Base-by-base conservation (phyloP, 2,797 vertebrate species). In the Stomatorhinus walkeri region DNA sequence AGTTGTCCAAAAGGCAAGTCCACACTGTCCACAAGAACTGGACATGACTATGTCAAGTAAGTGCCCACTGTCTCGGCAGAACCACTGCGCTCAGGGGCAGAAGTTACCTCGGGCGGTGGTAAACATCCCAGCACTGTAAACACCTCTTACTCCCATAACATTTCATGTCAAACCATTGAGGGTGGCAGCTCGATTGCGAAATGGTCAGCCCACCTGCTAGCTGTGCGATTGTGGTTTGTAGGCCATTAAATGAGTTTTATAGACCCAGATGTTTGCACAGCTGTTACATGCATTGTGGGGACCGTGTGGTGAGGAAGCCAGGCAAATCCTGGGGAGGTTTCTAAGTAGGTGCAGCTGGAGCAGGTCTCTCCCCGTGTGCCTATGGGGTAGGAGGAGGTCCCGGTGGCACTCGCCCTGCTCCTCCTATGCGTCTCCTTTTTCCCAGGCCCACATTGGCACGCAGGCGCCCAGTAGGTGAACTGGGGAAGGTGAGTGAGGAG, bases 401-500 rank as follows among this genome's bases (percentile, higher is more conserved):
- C 4, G 5, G 81, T 2, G 28, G 9, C 4, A 8, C 54, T 81
- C 32, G 61, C 83, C 9, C 56, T n/a, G 56, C 19, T n/a, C 28
- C 48, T 24, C 52, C 59, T 89, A 4, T 43, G 16, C 48, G 4
- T 91, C 64, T 76, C 87, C 49, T 46, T 12, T 61, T 32, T 19
- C 59, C 1, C 91, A 96, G 96, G 88, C 95, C 94, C 0, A 94
- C 94, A 85, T 52, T 90, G 9, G 91, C 93, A 46, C 94, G 95
- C 76, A 96, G 96, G 87, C 93, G 92, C 4, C 90, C 93, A 0
- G 93, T 94, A n/a, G 89, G 76, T 81, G 96, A 96, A 79, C 92
- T 96, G 0, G 95, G 95, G 0, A 98, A 97, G 91, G 93, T 97
- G 88, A 95, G 93, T 0, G 98, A 99, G 68, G 98, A 99, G 56